A percentile compares a stretch with the other conserved stretches of the same genome.
Evolutionary conservation across 2,888 invertebrate species (phyloP).

Genomic region (Limnephilus rhombicus): DNA sequence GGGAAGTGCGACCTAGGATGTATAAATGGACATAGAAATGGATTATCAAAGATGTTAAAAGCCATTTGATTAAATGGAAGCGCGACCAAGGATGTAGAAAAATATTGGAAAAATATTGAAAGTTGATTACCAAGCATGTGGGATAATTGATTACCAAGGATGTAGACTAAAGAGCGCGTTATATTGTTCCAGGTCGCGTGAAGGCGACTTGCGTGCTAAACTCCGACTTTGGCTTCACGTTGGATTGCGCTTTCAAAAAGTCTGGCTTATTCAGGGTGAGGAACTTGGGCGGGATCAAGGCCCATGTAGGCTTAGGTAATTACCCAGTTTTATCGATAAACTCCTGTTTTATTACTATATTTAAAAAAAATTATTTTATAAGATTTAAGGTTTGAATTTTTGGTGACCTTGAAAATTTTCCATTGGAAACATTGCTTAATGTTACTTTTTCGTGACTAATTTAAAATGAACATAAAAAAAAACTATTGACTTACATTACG

Average conservation of each 20-base stretch:
- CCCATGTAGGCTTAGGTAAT: slow-evolving; percentile 93
- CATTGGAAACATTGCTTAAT: background rate
- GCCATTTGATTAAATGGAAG: too few species aligned
- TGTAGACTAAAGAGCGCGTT: slow-evolving; percentile 42
- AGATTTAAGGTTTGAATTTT: background rate
- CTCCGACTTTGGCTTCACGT: slow-evolving; percentile 92
- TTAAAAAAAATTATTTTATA: too few species aligned
- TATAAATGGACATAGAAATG: too few species aligned
- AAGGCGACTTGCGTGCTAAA: slow-evolving; percentile 91
- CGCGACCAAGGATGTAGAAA: too few species aligned
- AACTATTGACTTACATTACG: background rate
- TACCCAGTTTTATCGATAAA: slow-evolving; percentile 67
- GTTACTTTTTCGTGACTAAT: background rate
- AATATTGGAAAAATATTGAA: background rate
- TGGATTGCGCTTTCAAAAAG: slow-evolving; percentile 96
- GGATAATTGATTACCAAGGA: background rate
- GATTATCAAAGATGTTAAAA: background rate
- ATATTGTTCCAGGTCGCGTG: slow-evolving; percentile 78
- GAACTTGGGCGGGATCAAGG: slow-evolving; percentile 93
- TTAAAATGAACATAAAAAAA: background rate
- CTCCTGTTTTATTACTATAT: background rate
- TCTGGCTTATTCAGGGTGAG: slow-evolving; percentile 93
- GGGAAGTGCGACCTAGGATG: too few species aligned
- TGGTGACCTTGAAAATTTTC: background rate
- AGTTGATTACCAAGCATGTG: background rate